Percentiles rank a stretch among this genome's conserved stretches.
Evolutionary conservation across 1,140 invertebrate species (phyloP).

Genomic region (Drosophila lacertosa): DNA sequence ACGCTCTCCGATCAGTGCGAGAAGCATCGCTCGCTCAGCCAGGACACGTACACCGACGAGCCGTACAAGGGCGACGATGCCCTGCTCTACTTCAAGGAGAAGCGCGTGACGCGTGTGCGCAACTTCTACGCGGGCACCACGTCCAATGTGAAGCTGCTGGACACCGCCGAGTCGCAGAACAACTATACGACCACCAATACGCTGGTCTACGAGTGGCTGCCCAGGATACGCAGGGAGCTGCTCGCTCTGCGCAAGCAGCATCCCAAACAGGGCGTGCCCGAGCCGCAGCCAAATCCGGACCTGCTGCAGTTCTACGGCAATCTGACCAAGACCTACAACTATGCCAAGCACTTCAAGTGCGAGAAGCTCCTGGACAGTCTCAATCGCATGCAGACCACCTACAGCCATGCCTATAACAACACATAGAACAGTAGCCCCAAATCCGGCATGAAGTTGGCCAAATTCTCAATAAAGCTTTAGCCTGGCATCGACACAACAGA

Average conservation of each 20-base stretch:
- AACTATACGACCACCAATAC: slow-evolving; percentile 64
- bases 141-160: slow-evolving; percentile 34
- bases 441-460: neutral
- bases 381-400: slow-evolving; percentile 36
- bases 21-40: slow-evolving; percentile 40
- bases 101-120: slow-evolving; percentile 22
- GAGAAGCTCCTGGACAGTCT: neutral
- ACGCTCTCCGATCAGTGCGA: slow-evolving; percentile 34
- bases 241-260: neutral
- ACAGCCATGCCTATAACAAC: slow-evolving; percentile 19
- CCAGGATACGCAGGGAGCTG: slow-evolving; percentile 2
- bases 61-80: neutral
- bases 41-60: slow-evolving; percentile 38
- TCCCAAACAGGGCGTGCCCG: neutral
- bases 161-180: slow-evolving; percentile 11
- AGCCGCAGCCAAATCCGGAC: slow-evolving; percentile 18
- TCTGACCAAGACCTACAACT: slow-evolving; percentile 42
- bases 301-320: slow-evolving; percentile 52
- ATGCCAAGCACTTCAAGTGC: neutral
- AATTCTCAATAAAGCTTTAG: slow-evolving; percentile 8
- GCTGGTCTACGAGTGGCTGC: slow-evolving; percentile 47
- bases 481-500: slow-evolving; percentile 4
- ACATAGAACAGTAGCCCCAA: neutral
- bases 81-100: slow-evolving; percentile 6
- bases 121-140: slow-evolving; percentile 30